A percentile compares a stretch with the other conserved stretches of the same genome.
These are phyloP conservation scores for Philereme vetulata DNA, from an alignment of 2,888 invertebrate genomes.

Conservation along the genomic window DNA sequence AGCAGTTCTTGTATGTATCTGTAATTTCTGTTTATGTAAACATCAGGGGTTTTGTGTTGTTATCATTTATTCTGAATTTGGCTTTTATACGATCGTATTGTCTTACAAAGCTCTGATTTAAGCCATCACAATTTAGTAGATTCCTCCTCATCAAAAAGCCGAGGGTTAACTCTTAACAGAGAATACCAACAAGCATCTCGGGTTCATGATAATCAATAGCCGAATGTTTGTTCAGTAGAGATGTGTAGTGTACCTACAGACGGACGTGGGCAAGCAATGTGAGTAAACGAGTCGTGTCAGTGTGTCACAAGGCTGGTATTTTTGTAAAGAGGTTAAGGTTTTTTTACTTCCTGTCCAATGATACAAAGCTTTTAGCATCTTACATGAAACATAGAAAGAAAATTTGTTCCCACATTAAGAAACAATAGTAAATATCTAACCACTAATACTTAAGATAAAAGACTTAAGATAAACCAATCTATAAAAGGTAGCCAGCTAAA, in stretches of 20 bases:
- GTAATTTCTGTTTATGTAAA: no score
- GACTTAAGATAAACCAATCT: no score
- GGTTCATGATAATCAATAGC: slow-evolving; percentile 30
- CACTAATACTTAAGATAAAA: no score
- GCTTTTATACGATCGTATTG: no score
- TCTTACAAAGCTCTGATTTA: neutral
- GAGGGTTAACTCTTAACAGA: slow-evolving; percentile 19
- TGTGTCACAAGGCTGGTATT: slow-evolving; percentile 31
- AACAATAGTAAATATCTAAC: no score
- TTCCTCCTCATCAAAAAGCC: slow-evolving; percentile 3
- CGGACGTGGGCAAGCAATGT: slow-evolving; percentile 26
- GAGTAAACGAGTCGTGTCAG: slow-evolving; percentile 26
- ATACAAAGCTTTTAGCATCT: no score
- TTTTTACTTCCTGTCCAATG: slow-evolving; percentile 1
- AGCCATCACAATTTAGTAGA: neutral
- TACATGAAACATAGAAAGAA: no score
- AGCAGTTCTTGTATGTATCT: no score
- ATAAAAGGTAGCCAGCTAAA: no score
- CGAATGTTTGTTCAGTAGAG: slow-evolving; percentile 20
- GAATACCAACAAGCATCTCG: slow-evolving; percentile 24
- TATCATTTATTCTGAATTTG: no score
- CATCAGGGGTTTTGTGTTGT: no score
- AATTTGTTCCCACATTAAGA: no score
- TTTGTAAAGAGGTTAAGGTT: slow-evolving; percentile 9
- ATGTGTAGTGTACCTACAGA: slow-evolving; percentile 19